A percentile compares a stretch with the other conserved stretches of the same genome.
Evolutionary conservation across 2,888 invertebrate genomes (phyloP).

Genomic region (Euplexia lucipara): DNA sequence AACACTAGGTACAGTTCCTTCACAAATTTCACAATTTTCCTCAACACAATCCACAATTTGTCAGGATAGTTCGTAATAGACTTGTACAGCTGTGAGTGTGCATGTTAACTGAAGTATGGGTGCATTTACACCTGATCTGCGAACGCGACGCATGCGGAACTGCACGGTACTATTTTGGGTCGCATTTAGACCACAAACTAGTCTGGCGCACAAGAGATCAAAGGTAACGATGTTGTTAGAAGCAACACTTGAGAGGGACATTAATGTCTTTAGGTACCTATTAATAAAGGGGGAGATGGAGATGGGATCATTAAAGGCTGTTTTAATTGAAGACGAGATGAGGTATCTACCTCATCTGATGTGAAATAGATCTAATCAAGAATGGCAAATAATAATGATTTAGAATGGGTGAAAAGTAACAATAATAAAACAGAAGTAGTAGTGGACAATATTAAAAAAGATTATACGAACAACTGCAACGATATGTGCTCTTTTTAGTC

Average conservation of each 20-base stretch:
- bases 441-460: too few relatives aligned
- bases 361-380: too few relatives aligned
- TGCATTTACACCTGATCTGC: constrained; percentile 85
- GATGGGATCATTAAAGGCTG: background rate
- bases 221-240: constrained; percentile 78
- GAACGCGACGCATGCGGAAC: constrained; percentile 85
- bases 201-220: constrained; percentile 85
- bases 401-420: too few relatives aligned
- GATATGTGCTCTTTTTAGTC: too few relatives aligned
- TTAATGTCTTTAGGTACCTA: constrained; percentile 15
- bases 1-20: constrained; percentile 30
- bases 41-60: constrained; percentile 24
- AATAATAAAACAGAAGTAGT: too few relatives aligned
- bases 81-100: constrained; percentile 59
- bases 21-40: constrained; percentile 31
- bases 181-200: constrained; percentile 86
- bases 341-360: too few relatives aligned
- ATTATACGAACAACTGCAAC: too few relatives aligned
- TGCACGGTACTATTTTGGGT: constrained; percentile 84
- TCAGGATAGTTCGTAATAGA: constrained; percentile 47
- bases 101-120: constrained; percentile 70
- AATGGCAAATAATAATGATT: background rate
- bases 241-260: constrained; percentile 65
- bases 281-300: constrained; percentile 5
- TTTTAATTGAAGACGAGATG: background rate